Evolutionary conservation across 2,888 invertebrate genomes (phyloP).

Genomic region (Hyposoter dolosus): DNA sequence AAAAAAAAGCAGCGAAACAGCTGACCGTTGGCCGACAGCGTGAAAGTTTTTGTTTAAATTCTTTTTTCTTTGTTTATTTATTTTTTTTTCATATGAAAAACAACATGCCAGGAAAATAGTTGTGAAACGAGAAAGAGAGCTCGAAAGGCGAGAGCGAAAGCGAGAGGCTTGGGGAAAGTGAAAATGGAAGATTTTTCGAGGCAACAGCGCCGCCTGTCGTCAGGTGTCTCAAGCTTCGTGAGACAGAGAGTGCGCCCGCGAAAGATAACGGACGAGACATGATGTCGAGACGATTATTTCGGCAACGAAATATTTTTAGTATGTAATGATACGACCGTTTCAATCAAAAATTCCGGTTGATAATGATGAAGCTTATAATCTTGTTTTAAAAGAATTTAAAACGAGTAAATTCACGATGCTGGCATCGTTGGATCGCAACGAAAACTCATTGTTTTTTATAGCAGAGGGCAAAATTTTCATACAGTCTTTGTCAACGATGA

Average conservation of each 20-base stretch:
- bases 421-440: no score
- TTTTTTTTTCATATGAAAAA: constrained; percentile 18
- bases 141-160: constrained; percentile 52
- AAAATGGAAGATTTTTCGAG: constrained; percentile 45
- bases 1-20: constrained; percentile 11
- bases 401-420: no score
- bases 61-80: background rate
- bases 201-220: constrained; percentile 30
- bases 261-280: constrained; percentile 6
- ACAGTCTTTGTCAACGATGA: no score
- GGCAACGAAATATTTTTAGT: constrained; percentile 16
- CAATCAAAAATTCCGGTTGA: constrained; percentile 33
- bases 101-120: constrained; percentile 23
- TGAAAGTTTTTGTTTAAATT: background rate
- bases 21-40: constrained; percentile 11
- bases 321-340: constrained; percentile 19
- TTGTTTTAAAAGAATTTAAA: background rate
- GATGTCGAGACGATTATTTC: constrained; percentile 19
- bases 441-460: no score
- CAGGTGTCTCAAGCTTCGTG: background rate
- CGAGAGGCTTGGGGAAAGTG: constrained; percentile 61
- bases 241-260: constrained; percentile 12
- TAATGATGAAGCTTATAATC: background rate
- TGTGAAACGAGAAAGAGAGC: constrained; percentile 29
- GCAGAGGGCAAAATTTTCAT: no score